Conservation (phyloP, 2,113 vertebrate genomes). For the Mixornis gularis region DNA sequence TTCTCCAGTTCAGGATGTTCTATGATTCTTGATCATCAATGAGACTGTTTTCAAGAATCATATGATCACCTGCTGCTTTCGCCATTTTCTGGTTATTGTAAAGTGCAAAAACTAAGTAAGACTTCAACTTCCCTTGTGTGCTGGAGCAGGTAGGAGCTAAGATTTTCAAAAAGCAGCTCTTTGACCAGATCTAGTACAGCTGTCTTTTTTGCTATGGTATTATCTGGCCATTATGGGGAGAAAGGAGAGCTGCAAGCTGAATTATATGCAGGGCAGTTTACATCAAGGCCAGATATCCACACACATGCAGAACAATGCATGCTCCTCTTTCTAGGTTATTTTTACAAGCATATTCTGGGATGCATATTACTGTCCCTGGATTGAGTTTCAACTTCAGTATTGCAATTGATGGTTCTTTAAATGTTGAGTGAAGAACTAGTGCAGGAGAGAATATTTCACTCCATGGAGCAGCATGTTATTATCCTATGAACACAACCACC, state of each 20-base stretch:
- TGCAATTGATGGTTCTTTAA: background rate
- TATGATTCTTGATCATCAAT: background rate
- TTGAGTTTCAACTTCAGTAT: background rate
- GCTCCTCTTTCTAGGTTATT: background rate
- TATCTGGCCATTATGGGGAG: background rate
- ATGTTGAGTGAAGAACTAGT: background rate
- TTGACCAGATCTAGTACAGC: background rate
- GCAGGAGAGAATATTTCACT: background rate
- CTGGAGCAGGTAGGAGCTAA: background rate
- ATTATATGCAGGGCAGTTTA: background rate
- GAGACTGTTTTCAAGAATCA: background rate
- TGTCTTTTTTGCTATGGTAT: background rate
- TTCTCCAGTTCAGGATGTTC: background rate
- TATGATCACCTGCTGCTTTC: background rate
- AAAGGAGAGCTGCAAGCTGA: background rate
- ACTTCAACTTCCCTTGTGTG: background rate
- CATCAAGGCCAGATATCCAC: background rate
- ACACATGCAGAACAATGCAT: background rate
- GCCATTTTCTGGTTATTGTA: background rate
- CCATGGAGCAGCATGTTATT: background rate
- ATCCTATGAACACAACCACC: background rate
- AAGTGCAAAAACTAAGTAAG: background rate
- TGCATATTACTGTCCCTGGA: background rate
- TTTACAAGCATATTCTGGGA: background rate
- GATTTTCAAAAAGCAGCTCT: background rate